Evolutionary conservation across 2,888 invertebrate species (phyloP), one percentile per base, ranked within the genome.

Genomic region (Cheiracanthium punctorium): DNA sequence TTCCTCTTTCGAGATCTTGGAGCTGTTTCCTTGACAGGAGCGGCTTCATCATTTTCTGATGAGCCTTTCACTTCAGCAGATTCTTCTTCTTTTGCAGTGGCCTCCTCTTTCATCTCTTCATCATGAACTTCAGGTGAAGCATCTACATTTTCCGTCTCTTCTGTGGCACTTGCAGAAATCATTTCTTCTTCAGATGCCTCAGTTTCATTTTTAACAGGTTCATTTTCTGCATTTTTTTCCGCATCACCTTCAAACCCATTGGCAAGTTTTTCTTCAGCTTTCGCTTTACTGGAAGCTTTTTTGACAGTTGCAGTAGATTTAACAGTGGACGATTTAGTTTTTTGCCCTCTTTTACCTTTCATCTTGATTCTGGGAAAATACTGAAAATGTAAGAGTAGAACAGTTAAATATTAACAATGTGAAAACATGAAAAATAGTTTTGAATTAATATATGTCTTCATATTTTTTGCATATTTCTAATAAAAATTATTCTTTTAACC

Each of bases 191-290:
- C 65, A 65, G 75, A n/a, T 28, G 37, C 65, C 4, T 33, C 65
- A 12, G 65, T 41, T 24, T 75, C 29, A 52, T n/a, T 17, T 20
- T 14, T 58, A 20, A 33, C 58, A 29, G 24, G 33, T 41, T 65
- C 33, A 8, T 70, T 20, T 30, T 67, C 41, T n/a, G 43, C 17
- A 67, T 30, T 30, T 64, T 64, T 41, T 48, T 69, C 69, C 43
- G 33, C 17, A 52, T 79, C 70, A 32, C 24, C 43, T 30, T 28
- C 24, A 33, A 37, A 37, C 37, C 76, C 76, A 41, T 76, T 76
- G 30, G 24, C 33, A 24, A 74, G 32, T 64, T 52, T 10, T n/a
- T 41, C 10, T 67, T 17, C 32, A 52, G 69, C 37, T 17, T 32
- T 48, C 30, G 77, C 20, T 32, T 70, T 48, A 33, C 70, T 69